These are phyloP conservation scores for Drosophila seclusa DNA, from an alignment of 2,888 invertebrate species.

Conservation along the genomic window DNA sequence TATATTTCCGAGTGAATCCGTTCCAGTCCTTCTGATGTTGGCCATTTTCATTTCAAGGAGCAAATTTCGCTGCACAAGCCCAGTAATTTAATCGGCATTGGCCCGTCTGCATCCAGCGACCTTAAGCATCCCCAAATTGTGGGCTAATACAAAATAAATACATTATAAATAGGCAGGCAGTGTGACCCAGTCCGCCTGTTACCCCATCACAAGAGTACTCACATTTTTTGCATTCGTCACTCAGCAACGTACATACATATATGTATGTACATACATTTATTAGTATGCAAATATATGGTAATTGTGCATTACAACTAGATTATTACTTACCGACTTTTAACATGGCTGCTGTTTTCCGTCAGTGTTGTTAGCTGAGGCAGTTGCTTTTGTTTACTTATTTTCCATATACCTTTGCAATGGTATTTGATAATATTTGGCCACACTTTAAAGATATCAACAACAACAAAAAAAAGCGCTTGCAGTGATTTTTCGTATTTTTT, in stretches of 20 bases:
- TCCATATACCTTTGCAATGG: conserved; percentile 3
- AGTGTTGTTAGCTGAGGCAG: neutral
- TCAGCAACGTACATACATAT: conserved; percentile 6
- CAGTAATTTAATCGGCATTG: too few relatives aligned
- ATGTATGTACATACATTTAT: too few relatives aligned
- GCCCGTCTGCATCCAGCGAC: too few relatives aligned
- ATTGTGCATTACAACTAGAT: neutral
- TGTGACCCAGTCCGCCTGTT: conserved; percentile 18
- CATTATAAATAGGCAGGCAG: neutral
- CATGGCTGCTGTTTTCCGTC: conserved; percentile 3
- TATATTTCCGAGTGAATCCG: too few relatives aligned
- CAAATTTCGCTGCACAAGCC: too few relatives aligned
- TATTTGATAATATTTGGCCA: conserved; percentile 1
- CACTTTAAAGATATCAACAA: neutral
- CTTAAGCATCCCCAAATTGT: too few relatives aligned
- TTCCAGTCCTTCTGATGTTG: too few relatives aligned
- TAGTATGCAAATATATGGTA: neutral
- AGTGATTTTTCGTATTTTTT: conserved; percentile 10
- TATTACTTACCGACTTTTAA: conserved; percentile 24
- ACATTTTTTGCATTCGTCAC: conserved; percentile 17
- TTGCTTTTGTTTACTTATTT: conserved; percentile 22
- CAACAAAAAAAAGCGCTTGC: conserved; percentile 13
- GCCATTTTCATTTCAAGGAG: too few relatives aligned
- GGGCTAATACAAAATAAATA: too few relatives aligned
- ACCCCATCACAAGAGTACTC: neutral